Percentiles rank a stretch among this genome's conserved stretches.
phyloP scores from a whole-genome alignment of 2,113 vertebrate genomes.

The Todiramphus saurophagus region DNA sequence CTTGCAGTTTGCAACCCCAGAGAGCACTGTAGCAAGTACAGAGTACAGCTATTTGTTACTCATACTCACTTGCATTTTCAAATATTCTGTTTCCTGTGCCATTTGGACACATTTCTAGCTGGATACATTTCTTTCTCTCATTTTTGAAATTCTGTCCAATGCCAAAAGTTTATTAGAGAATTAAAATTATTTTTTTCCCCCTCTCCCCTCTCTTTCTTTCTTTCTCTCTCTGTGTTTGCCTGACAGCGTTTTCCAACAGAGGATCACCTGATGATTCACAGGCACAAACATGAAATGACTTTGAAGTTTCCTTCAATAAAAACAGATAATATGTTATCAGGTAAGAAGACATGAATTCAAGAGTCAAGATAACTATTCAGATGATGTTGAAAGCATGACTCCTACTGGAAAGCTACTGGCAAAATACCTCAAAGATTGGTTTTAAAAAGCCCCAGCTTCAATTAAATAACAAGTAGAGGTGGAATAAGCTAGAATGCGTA shows the following conservation, averaged over 20 bases:
- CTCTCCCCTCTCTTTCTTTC: neutral
- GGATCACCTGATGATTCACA: slow-evolving; percentile 99
- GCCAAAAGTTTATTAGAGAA: slow-evolving; percentile 63
- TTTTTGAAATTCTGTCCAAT: slow-evolving; percentile 54
- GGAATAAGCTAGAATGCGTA: neutral
- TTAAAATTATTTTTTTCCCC: slow-evolving; percentile 46
- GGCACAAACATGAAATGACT: slow-evolving; percentile 99
- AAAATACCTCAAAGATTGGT: slow-evolving; percentile 13
- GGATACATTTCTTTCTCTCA: slow-evolving; percentile 41
- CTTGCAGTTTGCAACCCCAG: neutral
- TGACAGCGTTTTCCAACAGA: slow-evolving; percentile 96
- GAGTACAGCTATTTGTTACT: slow-evolving; percentile 6
- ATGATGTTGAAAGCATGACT: slow-evolving; percentile 35
- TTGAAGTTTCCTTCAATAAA: slow-evolving; percentile 99
- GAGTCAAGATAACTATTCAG: slow-evolving; percentile 6
- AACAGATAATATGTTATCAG: slow-evolving; percentile 98
- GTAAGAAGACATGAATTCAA: slow-evolving; percentile 78
- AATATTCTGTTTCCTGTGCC: slow-evolving; percentile 37
- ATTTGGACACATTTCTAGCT: slow-evolving; percentile 33
- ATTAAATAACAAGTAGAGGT: slow-evolving; percentile 19
- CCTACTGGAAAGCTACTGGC: slow-evolving; percentile 37
- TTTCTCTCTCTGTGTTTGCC: slow-evolving; percentile 58
- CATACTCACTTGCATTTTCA: slow-evolving; percentile 5
- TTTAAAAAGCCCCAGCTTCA: neutral
- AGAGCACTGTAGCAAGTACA: neutral